phyloP scores from a whole-genome alignment of 1,140 invertebrate species.

The Drosophila tristis region DNA sequence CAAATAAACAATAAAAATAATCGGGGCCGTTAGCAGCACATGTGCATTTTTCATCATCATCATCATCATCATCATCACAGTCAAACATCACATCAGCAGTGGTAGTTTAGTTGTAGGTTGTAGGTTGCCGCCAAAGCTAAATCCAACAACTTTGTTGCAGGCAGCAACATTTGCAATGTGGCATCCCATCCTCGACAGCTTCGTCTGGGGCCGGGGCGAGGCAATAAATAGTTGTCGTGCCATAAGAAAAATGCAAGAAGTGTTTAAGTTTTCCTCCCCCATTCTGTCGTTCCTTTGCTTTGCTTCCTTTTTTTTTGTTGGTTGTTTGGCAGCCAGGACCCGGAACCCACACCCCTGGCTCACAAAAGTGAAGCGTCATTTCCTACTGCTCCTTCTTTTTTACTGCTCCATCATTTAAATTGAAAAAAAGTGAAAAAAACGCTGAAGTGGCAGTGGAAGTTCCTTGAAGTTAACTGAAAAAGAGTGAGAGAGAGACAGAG shows the following conservation, averaged over 20 bases:
- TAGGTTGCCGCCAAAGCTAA: constrained; percentile 40
- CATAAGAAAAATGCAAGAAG: constrained; percentile 80
- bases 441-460: constrained; percentile 39
- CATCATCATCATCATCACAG: not conserved
- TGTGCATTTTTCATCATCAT: constrained; percentile 74
- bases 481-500: constrained; percentile 1
- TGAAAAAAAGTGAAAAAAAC: constrained; percentile 59
- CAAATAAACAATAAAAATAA: constrained; percentile 83
- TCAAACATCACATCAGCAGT: constrained; percentile 35
- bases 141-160: constrained; percentile 66
- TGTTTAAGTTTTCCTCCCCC: constrained; percentile 63
- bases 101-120: not conserved
- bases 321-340: constrained; percentile 49
- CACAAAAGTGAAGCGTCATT: constrained; percentile 54
- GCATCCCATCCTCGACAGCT: constrained; percentile 45
- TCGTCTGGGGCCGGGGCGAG: constrained; percentile 28
- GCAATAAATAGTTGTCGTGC: constrained; percentile 80
- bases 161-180: constrained; percentile 8
- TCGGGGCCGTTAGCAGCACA: constrained; percentile 77
- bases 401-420: constrained; percentile 75
- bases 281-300: not conserved
- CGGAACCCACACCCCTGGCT: constrained; percentile 28
- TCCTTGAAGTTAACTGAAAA: constrained; percentile 46
- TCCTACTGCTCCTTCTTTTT: constrained; percentile 20
- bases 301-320: constrained; percentile 7